Evolutionary conservation across 92 coral and sea anemone species (phyloP).

Genomic region (Bergia sp.): DNA sequence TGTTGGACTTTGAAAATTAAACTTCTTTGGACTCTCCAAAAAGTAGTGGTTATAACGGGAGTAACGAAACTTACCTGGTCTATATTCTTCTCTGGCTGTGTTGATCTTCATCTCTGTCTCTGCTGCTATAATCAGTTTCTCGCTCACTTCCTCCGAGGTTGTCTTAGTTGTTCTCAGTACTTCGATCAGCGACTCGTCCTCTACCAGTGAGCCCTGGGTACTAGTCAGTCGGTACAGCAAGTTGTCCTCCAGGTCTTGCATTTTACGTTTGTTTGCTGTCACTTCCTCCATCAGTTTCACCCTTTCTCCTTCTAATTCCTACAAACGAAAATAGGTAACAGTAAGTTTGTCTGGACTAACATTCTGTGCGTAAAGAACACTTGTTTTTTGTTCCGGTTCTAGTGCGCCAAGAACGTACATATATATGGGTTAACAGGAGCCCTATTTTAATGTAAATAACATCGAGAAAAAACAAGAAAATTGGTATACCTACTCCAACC

Average conservation of each 20-base stretch:
- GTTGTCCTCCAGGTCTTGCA: slow-evolving; percentile 97
- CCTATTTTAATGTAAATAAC: no score
- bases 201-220: slow-evolving; percentile 99
- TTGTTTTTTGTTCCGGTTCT: no score
- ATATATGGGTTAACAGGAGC: not conserved
- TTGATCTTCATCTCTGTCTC: slow-evolving; percentile 98
- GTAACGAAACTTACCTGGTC: slow-evolving; percentile 73
- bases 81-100: slow-evolving; percentile 94
- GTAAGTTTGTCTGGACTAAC: not conserved
- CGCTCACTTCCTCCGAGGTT: slow-evolving; percentile 98
- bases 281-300: slow-evolving; percentile 99
- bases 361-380: not conserved
- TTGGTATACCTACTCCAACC: no score
- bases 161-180: slow-evolving; percentile 93
- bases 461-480: no score
- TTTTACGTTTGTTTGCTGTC: slow-evolving; percentile 97
- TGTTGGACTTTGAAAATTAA: not conserved
- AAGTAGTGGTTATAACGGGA: not conserved
- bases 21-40: not conserved
- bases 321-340: not conserved
- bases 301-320: slow-evolving; percentile 98
- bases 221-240: slow-evolving; percentile 92
- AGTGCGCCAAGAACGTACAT: no score
- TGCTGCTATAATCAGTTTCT: slow-evolving; percentile 94
- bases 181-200: slow-evolving; percentile 96